Evolutionary conservation across 2,888 invertebrate genomes (phyloP).

Genomic region (Auanema sp.): DNA sequence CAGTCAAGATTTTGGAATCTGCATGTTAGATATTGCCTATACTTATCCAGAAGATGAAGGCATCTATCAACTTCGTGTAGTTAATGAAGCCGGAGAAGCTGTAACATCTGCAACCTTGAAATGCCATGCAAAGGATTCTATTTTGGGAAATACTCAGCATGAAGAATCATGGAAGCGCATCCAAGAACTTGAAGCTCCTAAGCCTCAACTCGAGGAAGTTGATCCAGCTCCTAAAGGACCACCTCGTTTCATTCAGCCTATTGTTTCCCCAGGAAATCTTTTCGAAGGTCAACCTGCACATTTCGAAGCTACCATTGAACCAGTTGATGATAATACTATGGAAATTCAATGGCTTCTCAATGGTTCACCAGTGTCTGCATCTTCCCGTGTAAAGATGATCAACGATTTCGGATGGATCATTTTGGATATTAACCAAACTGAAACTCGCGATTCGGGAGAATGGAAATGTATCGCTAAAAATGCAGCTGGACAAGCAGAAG

Average conservation of each 20-base stretch:
- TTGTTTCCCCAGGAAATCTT: slow-evolving; percentile 43
- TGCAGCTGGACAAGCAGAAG: slow-evolving; percentile 86
- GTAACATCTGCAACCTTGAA: slow-evolving; percentile 85
- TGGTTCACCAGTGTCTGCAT: slow-evolving; percentile 76
- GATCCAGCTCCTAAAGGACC: slow-evolving; percentile 51
- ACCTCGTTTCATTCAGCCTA: slow-evolving; percentile 36
- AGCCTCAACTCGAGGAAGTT: slow-evolving; percentile 41
- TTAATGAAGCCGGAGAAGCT: slow-evolving; percentile 89
- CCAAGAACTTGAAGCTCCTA: slow-evolving; percentile 57
- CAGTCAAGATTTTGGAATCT: slow-evolving; percentile 94
- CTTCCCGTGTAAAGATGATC: slow-evolving; percentile 88
- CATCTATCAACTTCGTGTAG: slow-evolving; percentile 88
- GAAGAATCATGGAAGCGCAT: slow-evolving; percentile 89
- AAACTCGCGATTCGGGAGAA: slow-evolving; percentile 83
- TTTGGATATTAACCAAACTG: slow-evolving; percentile 75
- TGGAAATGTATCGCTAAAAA: slow-evolving; percentile 90
- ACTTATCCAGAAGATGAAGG: slow-evolving; percentile 85
- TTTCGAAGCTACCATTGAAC: slow-evolving; percentile 89
- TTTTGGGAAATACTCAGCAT: slow-evolving; percentile 68
- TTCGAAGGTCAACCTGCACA: slow-evolving; percentile 82
- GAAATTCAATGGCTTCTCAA: slow-evolving; percentile 74
- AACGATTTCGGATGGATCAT: slow-evolving; percentile 92
- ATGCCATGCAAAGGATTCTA: slow-evolving; percentile 50
- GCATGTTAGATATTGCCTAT: slow-evolving; percentile 83
- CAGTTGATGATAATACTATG: slow-evolving; percentile 80